Conservation (phyloP, 2,797 vertebrate species). For the Crocidura indochinensis region DNA sequence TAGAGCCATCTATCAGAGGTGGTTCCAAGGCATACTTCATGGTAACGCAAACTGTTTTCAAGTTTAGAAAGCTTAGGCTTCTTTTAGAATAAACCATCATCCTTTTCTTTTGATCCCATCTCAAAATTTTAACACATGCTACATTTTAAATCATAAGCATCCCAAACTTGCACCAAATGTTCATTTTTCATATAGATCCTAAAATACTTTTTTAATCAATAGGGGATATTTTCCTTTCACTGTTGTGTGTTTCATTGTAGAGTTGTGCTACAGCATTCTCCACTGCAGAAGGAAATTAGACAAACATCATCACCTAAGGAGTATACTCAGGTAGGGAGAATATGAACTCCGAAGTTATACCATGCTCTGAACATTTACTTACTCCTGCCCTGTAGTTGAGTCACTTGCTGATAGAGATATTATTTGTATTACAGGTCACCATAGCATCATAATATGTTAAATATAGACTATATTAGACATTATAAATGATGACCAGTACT, state of each 20-base stretch:
- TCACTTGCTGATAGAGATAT: background rate
- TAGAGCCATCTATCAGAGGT: background rate
- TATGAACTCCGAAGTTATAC: background rate
- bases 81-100: background rate
- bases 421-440: background rate
- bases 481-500: background rate
- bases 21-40: background rate
- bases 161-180: background rate
- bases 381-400: background rate
- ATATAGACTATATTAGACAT: too few relatives aligned
- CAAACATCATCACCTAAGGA: background rate
- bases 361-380: background rate
- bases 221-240: background rate
- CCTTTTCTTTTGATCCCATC: slow-evolving; percentile 3
- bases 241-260: background rate
- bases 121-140: slow-evolving; percentile 23
- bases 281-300: background rate
- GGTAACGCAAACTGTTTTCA: background rate
- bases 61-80: background rate
- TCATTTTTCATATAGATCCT: slow-evolving; percentile 6
- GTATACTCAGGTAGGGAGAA: background rate
- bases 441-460: background rate
- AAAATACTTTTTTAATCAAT: slow-evolving; percentile 28
- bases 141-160: slow-evolving; percentile 35
- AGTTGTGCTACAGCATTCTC: background rate